These are phyloP conservation scores for Cryptotermes secundus DNA, from an alignment of 1,140 invertebrate genomes.

Conservation along the genomic window DNA sequence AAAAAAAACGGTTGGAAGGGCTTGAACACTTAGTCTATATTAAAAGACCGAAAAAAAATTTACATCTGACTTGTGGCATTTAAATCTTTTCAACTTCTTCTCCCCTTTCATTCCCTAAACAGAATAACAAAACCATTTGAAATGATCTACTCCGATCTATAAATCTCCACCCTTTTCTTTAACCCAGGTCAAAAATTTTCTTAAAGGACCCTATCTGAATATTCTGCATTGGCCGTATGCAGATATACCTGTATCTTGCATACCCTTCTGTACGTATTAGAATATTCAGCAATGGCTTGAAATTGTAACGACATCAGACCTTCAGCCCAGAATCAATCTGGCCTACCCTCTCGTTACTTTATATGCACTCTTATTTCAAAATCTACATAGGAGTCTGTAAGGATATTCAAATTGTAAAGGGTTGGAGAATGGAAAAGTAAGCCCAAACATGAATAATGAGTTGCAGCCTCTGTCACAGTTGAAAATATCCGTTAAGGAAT, in stretches of 20 bases:
- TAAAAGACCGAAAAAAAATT: not conserved
- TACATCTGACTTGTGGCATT: slow-evolving; percentile 2
- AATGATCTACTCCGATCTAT: slow-evolving; percentile 2
- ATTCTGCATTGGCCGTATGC: not conserved
- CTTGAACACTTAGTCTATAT: not conserved
- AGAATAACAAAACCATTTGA: not conserved
- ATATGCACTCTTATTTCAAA: not conserved
- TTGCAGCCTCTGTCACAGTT: not conserved
- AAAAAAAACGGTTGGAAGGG: not conserved
- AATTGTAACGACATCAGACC: not conserved
- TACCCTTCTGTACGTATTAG: not conserved
- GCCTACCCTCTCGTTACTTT: not conserved
- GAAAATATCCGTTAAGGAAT: not conserved
- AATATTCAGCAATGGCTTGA: not conserved
- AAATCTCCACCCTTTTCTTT: slow-evolving; percentile 12
- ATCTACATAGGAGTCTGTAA: not conserved
- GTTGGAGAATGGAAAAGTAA: not conserved
- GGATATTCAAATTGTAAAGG: not conserved
- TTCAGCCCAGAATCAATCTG: not conserved
- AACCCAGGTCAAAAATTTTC: slow-evolving; percentile 10
- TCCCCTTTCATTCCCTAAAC: not conserved
- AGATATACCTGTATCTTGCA: not conserved
- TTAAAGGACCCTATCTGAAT: slow-evolving; percentile 9
- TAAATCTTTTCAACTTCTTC: not conserved
- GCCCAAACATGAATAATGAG: not conserved